Base-by-base conservation (phyloP, 2,888 invertebrate species). In the Sarcophaga subvicina region DNA sequence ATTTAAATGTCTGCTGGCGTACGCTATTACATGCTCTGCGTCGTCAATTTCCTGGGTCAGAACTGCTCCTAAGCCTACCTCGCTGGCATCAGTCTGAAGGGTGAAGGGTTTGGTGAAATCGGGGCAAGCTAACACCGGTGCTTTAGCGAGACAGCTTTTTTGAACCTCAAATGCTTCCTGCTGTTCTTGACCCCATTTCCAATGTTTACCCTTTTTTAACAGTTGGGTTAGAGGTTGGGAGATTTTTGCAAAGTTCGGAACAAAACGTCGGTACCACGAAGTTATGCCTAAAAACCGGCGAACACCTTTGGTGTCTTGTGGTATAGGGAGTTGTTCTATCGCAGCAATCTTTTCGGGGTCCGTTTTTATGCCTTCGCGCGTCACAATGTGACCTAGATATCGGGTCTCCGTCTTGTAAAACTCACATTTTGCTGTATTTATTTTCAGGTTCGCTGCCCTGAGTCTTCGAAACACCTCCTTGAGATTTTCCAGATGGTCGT, bases 21-120 rank as follows among this genome's bases (percentile, higher is more conserved):
- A 73, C 3, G 80, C 80, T 1, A 80, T 87, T 0, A 81, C 83
- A 0, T 73, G 22, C 47, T 83, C 80, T 4, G 17, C n/a, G 3
- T 62, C 82, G 2, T 82, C 79, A 4, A 81, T 22, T 10, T 81
- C 66, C 20, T 85, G 75, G 1, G 85, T 85, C 17, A 85, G 49
- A 3, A 85, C 80, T 0, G 66, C 80, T 6, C 83, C 79, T 2
- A 84, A n/a, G 1, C 80, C 71, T 6, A 66, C 76, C 3, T 80
- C 75, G 27, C 84, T 80, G 20, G 85, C 60, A 8, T 84, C 80
- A 2, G 80, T 84, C 12, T 84, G 84, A 6, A 70, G 20, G 20
- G 20, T 20, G 20, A 20, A 20, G 20, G 0, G 59, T 54, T 54
- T 27, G 22, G 27, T 22, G 49, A 78, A 78, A 20, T 81, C 73